Conservation (phyloP, 2,888 invertebrate species). For the Bugulina stolonifera region DNA sequence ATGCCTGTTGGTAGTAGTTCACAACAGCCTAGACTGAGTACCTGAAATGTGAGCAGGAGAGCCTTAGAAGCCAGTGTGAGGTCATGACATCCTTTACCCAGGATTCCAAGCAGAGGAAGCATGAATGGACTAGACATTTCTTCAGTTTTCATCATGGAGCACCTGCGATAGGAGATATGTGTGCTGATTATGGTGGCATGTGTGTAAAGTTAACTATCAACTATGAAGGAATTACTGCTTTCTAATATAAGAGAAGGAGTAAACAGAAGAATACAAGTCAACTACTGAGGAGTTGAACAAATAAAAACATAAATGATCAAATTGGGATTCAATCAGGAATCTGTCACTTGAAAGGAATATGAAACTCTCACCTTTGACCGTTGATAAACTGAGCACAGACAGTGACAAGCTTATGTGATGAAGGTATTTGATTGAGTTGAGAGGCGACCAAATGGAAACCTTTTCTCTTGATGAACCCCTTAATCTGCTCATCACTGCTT, state of each 20-base stretch:
- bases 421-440: constrained; percentile 3
- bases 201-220: no score
- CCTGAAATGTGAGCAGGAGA: constrained; percentile 4
- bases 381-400: constrained; percentile 17
- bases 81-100: constrained; percentile 9
- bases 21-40: no score
- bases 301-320: no score
- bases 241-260: no score
- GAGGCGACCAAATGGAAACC: constrained; percentile 8
- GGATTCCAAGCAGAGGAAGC: not conserved
- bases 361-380: constrained; percentile 12
- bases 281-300: no score
- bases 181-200: no score
- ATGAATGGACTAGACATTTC: constrained; percentile 13
- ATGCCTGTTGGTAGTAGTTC: no score
- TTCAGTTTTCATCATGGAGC: not conserved
- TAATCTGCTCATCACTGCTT: not conserved
- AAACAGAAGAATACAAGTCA: no score
- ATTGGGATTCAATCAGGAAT: no score
- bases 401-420: not conserved
- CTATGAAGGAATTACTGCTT: no score
- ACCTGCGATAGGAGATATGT: not conserved
- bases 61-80: not conserved
- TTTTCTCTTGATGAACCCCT: not conserved
- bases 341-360: no score